A percentile compares a stretch with the other conserved stretches of the same genome.
phyloP scores from a whole-genome alignment of 2,797 vertebrate species.

The Gymnothorax javanicus region DNA sequence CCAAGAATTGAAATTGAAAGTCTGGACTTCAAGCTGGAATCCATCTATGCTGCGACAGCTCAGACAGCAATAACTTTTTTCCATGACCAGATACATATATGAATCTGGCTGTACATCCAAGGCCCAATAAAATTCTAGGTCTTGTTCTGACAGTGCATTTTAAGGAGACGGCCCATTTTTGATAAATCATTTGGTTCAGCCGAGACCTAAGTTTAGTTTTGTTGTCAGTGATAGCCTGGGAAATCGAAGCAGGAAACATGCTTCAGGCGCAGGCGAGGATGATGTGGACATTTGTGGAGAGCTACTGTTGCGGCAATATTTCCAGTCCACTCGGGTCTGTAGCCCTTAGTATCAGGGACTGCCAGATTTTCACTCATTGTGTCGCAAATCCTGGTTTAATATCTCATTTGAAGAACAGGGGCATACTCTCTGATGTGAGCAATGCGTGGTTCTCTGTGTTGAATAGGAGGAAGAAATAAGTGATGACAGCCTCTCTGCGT shows the following conservation, averaged over 20 bases:
- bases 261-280: not conserved
- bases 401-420: not conserved
- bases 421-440: not conserved
- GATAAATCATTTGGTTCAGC: not conserved
- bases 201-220: not conserved
- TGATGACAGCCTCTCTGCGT: conserved; percentile 57
- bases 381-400: not conserved
- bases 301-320: not conserved
- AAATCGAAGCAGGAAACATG: not conserved
- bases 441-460: conserved; percentile 48
- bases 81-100: too few relatives aligned
- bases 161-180: not conserved
- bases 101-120: not conserved
- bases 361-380: not conserved
- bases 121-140: not conserved
- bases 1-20: too few relatives aligned
- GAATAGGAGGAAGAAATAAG: conserved; percentile 53
- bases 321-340: not conserved
- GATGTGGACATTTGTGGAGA: not conserved
- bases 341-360: not conserved
- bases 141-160: not conserved
- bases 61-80: too few relatives aligned
- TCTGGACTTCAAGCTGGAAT: too few relatives aligned
- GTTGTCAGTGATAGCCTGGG: not conserved
- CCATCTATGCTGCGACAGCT: too few relatives aligned